A percentile compares a stretch with the other conserved stretches of the same genome.
phyloP scores from a whole-genome alignment of 2,888 invertebrate species.

The Drosophila incognita region DNA sequence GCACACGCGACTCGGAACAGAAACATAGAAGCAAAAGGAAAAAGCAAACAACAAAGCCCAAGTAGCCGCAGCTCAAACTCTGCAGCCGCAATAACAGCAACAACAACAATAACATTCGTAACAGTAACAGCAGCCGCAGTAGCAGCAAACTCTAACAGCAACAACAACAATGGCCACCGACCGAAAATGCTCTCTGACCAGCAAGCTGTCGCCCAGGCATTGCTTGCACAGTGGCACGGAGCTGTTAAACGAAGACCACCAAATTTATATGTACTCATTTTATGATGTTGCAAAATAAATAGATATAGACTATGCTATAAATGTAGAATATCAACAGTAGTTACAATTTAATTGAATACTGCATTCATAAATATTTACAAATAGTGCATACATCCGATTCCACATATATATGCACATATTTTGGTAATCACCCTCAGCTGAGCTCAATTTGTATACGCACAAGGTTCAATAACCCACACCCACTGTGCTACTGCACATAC shows the following conservation, averaged over 20 bases:
- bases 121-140: constrained; percentile 31
- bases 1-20: constrained; percentile 60
- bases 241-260: neutral
- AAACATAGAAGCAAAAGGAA: constrained; percentile 19
- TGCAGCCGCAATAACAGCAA: constrained; percentile 31
- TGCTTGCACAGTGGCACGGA: constrained; percentile 42
- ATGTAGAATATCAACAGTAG: neutral
- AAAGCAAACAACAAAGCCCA: constrained; percentile 45
- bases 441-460: neutral
- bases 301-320: neutral
- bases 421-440: neutral
- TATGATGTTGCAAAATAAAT: neutral
- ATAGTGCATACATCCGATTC: neutral
- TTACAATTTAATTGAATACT: neutral
- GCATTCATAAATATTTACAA: neutral
- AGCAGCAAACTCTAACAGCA: constrained; percentile 15
- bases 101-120: constrained; percentile 24
- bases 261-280: neutral
- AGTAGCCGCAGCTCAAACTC: constrained; percentile 46
- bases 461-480: constrained; percentile 32
- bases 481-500: constrained; percentile 50
- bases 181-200: constrained; percentile 68
- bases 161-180: constrained; percentile 30
- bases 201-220: constrained; percentile 66
- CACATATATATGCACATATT: neutral